A percentile compares a stretch with the other conserved stretches of the same genome.
Evolutionary conservation across 2,888 invertebrate species (phyloP).

Genomic region (Branchinecta sandiegonensis): DNA sequence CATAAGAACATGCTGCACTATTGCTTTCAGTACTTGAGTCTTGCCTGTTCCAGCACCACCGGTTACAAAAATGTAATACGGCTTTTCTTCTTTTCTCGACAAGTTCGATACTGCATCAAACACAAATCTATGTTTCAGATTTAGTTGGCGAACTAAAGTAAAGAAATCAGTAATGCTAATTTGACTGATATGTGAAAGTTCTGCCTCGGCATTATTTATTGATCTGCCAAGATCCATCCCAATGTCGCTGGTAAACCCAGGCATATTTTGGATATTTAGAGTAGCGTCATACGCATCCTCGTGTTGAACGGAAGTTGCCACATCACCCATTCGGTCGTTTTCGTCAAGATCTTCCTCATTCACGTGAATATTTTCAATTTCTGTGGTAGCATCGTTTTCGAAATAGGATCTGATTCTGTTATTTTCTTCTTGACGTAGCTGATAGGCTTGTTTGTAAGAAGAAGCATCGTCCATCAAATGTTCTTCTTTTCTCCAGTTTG

Average conservation of each 20-base stretch:
- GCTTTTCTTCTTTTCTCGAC: constrained; percentile 14
- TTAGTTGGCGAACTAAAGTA: background rate
- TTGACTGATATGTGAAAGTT: background rate
- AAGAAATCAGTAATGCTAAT: background rate
- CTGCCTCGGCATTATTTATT: background rate
- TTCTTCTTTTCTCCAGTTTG: background rate
- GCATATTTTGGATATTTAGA: background rate
- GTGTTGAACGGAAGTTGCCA: background rate
- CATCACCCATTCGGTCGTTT: background rate
- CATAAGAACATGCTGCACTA: background rate
- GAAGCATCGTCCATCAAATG: background rate
- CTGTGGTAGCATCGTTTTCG: background rate
- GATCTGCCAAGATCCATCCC: background rate
- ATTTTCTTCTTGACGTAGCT: background rate
- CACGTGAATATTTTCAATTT: background rate
- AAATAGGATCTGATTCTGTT: background rate
- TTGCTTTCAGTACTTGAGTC: constrained; percentile 4
- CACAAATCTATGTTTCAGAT: background rate
- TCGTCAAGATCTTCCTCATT: background rate
- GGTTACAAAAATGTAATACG: background rate
- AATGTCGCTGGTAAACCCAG: constrained; percentile 10
- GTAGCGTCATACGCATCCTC: background rate
- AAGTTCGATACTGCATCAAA: background rate
- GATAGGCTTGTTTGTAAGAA: background rate
- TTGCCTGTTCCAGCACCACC: background rate